Conservation (phyloP, 2,888 invertebrate species). For the Horisme vitalbata region DNA sequence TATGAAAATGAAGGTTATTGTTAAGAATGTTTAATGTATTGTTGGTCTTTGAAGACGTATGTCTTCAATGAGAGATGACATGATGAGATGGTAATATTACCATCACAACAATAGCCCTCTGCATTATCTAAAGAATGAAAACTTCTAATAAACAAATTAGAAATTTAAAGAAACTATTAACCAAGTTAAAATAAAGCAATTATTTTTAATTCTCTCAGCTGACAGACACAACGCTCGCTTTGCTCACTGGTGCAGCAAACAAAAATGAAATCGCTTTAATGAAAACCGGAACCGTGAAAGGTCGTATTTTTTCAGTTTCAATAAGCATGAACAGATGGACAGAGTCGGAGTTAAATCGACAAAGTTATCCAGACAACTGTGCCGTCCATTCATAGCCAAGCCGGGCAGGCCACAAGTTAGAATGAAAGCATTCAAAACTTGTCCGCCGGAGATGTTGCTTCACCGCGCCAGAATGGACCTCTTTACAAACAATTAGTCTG, state of each 20-base stretch:
- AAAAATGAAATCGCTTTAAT: constrained; percentile 30
- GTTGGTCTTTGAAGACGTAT: too few relatives aligned
- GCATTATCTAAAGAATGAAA: too few relatives aligned
- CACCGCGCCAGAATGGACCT: constrained; percentile 22
- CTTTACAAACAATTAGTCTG: constrained; percentile 35
- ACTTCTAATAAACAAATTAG: background rate
- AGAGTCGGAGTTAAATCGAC: constrained; percentile 60
- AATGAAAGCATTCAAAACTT: constrained; percentile 71
- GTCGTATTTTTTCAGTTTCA: constrained; percentile 30
- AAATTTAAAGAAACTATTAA: background rate
- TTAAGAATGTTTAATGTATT: too few relatives aligned
- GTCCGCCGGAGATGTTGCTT: constrained; percentile 36
- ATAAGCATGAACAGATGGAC: constrained; percentile 46
- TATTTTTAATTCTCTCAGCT: constrained; percentile 16
- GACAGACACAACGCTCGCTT: constrained; percentile 20
- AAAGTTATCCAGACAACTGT: constrained; percentile 62
- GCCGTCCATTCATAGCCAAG: constrained; percentile 59
- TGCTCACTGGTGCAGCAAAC: constrained; percentile 29
- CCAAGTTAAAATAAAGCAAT: constrained; percentile 12
- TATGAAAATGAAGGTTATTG: too few relatives aligned
- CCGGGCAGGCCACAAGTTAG: constrained; percentile 56
- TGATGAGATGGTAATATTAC: too few relatives aligned
- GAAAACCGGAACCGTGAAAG: constrained; percentile 17
- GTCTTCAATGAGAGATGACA: too few relatives aligned
- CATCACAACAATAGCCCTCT: too few relatives aligned